phyloP scores from a whole-genome alignment of 2,113 vertebrate species.

The Muscicapa adusta region DNA sequence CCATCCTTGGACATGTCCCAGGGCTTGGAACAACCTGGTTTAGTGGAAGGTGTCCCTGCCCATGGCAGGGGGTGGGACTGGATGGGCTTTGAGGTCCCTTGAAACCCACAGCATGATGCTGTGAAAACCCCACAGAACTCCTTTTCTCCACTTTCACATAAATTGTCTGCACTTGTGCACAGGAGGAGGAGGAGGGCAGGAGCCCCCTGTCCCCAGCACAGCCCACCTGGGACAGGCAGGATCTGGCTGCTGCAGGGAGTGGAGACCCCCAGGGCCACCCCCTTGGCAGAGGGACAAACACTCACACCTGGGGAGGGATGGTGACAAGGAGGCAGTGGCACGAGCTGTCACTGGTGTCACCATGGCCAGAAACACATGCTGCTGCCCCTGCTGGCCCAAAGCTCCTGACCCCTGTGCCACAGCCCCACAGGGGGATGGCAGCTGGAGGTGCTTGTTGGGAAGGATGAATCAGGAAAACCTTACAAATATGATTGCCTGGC shows the following conservation, averaged over 20 bases:
- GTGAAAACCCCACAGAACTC: not conserved
- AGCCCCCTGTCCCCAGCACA: accelerated
- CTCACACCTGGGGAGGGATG: not conserved
- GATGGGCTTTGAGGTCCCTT: not conserved
- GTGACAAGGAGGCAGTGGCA: not conserved
- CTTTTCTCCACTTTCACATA: not conserved
- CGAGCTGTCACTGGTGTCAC: not conserved
- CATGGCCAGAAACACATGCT: not conserved
- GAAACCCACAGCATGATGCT: not conserved
- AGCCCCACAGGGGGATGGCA: accelerated
- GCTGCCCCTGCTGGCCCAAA: not conserved
- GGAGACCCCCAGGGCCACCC: accelerated
- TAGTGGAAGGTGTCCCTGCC: not conserved
- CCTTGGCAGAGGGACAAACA: accelerated
- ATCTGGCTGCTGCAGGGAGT: accelerated
- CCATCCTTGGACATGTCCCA: not conserved
- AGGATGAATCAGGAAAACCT: no score
- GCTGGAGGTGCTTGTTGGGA: not conserved
- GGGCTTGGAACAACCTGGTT: not conserved
- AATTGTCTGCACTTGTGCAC: accelerated
- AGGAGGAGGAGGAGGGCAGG: not conserved
- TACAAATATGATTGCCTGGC: no score
- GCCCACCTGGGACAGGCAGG: not conserved
- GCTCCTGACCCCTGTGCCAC: accelerated
- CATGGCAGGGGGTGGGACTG: no score